Percentiles rank a stretch among this genome's conserved stretches.
Evolutionary conservation across 1,140 invertebrate genomes (phyloP).

Genomic region (Pantala flavescens): DNA sequence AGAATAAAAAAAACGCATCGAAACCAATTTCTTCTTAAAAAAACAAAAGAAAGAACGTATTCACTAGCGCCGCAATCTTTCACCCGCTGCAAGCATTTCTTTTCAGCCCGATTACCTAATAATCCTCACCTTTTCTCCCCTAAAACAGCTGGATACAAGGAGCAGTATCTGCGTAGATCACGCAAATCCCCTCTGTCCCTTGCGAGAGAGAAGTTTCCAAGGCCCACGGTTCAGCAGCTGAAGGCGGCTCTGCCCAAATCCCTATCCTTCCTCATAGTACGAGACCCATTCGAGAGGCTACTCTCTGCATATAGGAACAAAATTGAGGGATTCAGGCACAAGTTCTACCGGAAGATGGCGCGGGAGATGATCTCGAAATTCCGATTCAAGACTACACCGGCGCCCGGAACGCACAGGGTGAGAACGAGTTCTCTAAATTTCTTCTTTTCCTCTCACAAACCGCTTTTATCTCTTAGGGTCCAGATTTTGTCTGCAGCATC

Average conservation of each 20-base stretch:
- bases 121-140: neutral
- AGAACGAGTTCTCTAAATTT: neutral
- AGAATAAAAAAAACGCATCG: no score
- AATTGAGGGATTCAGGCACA: constrained; percentile 68
- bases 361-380: neutral
- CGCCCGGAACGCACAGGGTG: neutral
- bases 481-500: no score
- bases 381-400: neutral
- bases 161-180: constrained; percentile 26
- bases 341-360: constrained; percentile 67
- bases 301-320: constrained; percentile 85
- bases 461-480: no score
- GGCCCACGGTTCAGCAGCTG: constrained; percentile 55
- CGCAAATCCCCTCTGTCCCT: constrained; percentile 52
- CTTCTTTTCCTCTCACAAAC: no score
- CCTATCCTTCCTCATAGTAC: constrained; percentile 72
- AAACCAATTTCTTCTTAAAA: no score
- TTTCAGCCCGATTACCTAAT: no score
- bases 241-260: constrained; percentile 48
- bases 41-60: no score
- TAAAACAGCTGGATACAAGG: constrained; percentile 27
- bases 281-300: constrained; percentile 81
- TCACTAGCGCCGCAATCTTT: no score
- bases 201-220: constrained; percentile 64
- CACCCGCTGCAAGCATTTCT: no score